phyloP scores from a whole-genome alignment of 2,888 invertebrate species.

The Laspeyria flexula region DNA sequence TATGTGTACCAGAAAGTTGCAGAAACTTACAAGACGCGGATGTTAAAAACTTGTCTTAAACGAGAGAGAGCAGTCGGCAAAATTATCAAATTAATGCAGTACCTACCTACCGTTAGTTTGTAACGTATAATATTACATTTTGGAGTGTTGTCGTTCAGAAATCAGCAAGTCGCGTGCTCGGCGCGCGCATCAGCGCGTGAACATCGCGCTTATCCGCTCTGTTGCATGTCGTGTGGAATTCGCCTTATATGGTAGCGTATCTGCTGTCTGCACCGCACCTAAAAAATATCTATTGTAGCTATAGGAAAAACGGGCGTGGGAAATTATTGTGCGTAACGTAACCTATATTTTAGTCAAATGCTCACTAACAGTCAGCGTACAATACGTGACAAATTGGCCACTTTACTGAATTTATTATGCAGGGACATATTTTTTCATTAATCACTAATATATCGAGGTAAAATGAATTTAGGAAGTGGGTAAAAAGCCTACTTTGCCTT shows the following conservation, averaged over 20 bases:
- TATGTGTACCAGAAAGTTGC: conserved; percentile 28
- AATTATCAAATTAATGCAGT: conserved; percentile 61
- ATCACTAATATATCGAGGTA: no score
- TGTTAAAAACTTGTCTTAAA: conserved; percentile 40
- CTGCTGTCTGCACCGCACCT: conserved; percentile 52
- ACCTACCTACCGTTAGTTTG: conserved; percentile 50
- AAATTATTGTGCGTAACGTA: conserved; percentile 58
- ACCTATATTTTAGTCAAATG: conserved; percentile 59
- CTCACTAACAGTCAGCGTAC: conserved; percentile 18
- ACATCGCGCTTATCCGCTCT: conserved; percentile 60
- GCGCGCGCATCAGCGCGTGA: conserved; percentile 50
- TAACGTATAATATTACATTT: conserved; percentile 40
- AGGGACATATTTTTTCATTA: background rate
- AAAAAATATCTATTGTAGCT: conserved; percentile 49
- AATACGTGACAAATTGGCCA: conserved; percentile 33
- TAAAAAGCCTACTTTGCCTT: no score
- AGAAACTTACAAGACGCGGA: conserved; percentile 28
- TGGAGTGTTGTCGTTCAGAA: conserved; percentile 43
- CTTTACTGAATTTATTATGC: background rate
- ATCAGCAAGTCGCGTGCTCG: conserved; percentile 42
- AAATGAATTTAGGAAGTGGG: no score
- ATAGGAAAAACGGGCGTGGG: conserved; percentile 62
- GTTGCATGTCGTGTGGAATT: conserved; percentile 66
- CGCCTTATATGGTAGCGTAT: conserved; percentile 74
- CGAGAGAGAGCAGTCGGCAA: conserved; percentile 58